Base-by-base conservation (phyloP, 2,797 vertebrate species). In the Serranus cabrilla region DNA sequence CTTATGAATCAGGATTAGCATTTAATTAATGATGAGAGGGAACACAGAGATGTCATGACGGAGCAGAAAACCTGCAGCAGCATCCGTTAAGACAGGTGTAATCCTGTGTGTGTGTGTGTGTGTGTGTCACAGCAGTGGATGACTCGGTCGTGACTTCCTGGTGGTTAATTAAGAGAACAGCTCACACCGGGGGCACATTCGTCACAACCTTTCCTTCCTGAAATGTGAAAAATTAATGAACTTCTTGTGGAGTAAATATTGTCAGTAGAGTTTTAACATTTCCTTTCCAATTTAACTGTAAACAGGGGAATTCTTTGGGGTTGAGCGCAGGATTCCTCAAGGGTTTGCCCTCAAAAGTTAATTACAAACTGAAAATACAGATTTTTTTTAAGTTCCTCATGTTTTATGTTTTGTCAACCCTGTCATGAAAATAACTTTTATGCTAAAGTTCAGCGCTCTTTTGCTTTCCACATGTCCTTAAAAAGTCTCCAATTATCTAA, bases 21-120 rank as follows among this genome's bases (percentile, higher is more conserved):
- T 91, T 84, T 80, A 85, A 91, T 90, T 85, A 89, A 76, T 20
- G n/a, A 89, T 63, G 81, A 85, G 76, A 77, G 59, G 77, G 1
- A 72, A 65, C 39, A 7, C 11, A n/a, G 64, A 70, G 78, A 80
- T 78, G 83, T 83, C 74, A 68, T 21, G 83, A 88, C 65, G 1
- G 60, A 62, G 42, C 81, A 74, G 68, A 67, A 85, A 83, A 86
- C 21, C 63, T 78, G 65, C 0, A n/a, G 79, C 17, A 10, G 62
- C 65, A 59, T 78, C 82, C 13, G 6, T 71, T 17, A 60, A 77
- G 63, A 85, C 63, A 67, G 80, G 74, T 81, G 83, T 85, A 75
- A 84, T 88, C 82, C 78, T 74, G 42, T 17, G 42, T 43, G 45
- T 0, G 39, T 47, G 67, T 42, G 23, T 59, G 40, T 0, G 11